Evolutionary conservation across 2,797 vertebrate genomes (phyloP), one percentile per base, ranked within the genome.

Genomic region (Melanotaenia trifasciata): DNA sequence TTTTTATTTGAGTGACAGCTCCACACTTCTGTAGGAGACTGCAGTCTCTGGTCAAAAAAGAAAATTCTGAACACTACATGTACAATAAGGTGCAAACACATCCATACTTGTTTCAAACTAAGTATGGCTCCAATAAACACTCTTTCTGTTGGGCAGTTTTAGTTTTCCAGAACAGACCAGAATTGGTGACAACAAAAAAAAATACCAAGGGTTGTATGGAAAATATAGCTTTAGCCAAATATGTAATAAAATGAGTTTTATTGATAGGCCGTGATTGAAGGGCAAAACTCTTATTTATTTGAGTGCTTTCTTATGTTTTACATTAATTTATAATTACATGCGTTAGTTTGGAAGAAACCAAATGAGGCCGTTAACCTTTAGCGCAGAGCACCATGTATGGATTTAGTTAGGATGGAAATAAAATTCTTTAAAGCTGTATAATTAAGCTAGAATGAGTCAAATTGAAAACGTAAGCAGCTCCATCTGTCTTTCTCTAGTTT

Each of bases 401-500:
- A 58, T 70, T 5, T 20, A 45, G 20, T 45, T 20, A 45, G 7
- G 43, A 20, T 45, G 16, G 18, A 45, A 79, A 33, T 32, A 32
- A 38, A 59, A 59, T 64, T 45, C 28, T 12, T n/a, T 58, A 33
- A n/a, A 51, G 26, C 8, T 8, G 20, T 32, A 13, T 20, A 30
- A 30, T 64, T 28, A 70, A 35, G 14, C 13, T 16, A 64, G 20
- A 12, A 24, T 28, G 28, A 62, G 40, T 18, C 11, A 57, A 63
- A 51, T n/a, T 9, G 9, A 18, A 47, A 32, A 35, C 38, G 26
- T 14, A 14, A 62, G 12, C 14, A 30, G n/a, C 67, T 36, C 61
- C 11, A 10, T n/a, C 33, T 12, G 38, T n/a, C 58, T 64, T 59
- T 2, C 58, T 61, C 22, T n/a, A 69, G 47, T 26, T 74, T 40